Evolutionary conservation across 2,797 vertebrate genomes (phyloP), one percentile per base, ranked within the genome.

Genomic region (Cichlasoma orientale): DNA sequence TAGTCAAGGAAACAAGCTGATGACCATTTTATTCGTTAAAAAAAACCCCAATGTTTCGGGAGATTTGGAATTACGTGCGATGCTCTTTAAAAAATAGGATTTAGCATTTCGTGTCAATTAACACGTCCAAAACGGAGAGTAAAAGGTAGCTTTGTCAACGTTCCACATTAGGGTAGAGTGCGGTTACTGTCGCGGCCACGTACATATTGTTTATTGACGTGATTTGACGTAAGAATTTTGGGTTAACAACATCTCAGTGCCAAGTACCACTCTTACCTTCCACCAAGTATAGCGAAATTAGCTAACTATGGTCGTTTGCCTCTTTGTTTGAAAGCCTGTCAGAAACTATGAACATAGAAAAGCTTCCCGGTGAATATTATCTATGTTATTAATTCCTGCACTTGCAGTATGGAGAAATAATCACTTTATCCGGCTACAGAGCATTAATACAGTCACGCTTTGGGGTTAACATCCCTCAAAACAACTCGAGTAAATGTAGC

Each of bases 211-310:
- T 68, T 53, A 11, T 13, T 13, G 1, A 2, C 10, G 9, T 56
- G 9, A 74, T 47, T 6, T 57, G 16, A 55, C 16, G 19, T 75
- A 52, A 33, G n/a, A 33, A 58, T 9, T 5, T 11, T 19, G 44
- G 2, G 19, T 53, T 41, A 21, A 33, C 12, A 52, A 21, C n/a
- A 1, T 50, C 7, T 50, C 13, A 9, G 1, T 23, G 59, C 21
- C 3, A 36, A 29, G 44, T 11, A 68, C 0, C 7, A 21, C 21
- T 31, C 1, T 25, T 31, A 23, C 6, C 44, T 44, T 57, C 5
- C n/a, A 63, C 2, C 18, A 61, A 68, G 44, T 56, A 50, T 29
- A 85, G 77, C 76, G 29, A 23, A 56, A 21, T 2, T 41, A 76
- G 86, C 86, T 73, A 63, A 69, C 44, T 4, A 3, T 12, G 11